Base-by-base conservation (phyloP, 2,797 vertebrate genomes). In the Linurgus olivaceus region DNA sequence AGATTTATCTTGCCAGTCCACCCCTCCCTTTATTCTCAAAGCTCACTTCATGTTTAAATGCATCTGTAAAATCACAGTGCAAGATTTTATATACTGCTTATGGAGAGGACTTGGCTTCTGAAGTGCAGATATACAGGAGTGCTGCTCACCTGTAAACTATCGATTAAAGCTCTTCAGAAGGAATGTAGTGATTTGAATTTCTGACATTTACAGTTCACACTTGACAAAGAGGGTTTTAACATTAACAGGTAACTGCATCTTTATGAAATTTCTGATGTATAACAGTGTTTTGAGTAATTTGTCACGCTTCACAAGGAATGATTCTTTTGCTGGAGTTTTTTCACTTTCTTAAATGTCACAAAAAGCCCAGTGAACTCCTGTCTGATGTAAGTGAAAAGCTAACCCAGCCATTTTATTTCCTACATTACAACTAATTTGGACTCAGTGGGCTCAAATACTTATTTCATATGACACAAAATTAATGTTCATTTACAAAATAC, bases 321-420 rank as follows among this genome's bases (percentile, higher is more conserved):
- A 57, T 21, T 62, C 2, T 72, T 72, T 73, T 52, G 4, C n/a
- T 37, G 13, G 5, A 61, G 11, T 23, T 84, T 51, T 63, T 6
- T 5, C 10, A 66, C 7, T 61, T 76, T 42, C 44, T 28, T 51
- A 78, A 95, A 61, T 63, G 59, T 57, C 11, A 18, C 26, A 28
- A n/a, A 50, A 74, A 37, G 1, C 17, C 17, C 1, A 1, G 28
- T 26, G 6, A 45, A 1, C 3, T 51, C 7, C 11, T 67, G 1
- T 25, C 21, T 51, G 28, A 63, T 42, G 17, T 10, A 66, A 63
- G 8, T n/a, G 11, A 71, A 77, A 77, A 72, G 16, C 2, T 62
- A 28, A 78, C 65, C 26, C 11, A 76, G 7, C 3, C 2, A 2
- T 77, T 83, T 77, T 3, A 28, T 73, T 90, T 50, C 24, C 15